Evolutionary conservation across 2,797 vertebrate species (phyloP).

Genomic region (Mergus octosetaceus): DNA sequence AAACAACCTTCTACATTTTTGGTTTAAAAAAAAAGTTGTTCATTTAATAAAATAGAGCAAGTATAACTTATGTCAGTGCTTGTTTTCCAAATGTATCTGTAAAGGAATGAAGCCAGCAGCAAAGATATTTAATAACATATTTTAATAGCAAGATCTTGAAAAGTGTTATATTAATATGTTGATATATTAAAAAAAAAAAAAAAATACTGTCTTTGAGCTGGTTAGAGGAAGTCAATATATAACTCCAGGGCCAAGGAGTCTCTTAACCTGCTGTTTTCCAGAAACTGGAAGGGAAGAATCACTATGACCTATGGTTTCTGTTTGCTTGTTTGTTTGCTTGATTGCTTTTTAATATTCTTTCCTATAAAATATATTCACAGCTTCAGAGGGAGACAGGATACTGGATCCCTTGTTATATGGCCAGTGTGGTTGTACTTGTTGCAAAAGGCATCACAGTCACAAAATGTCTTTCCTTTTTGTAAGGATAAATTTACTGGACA

Average conservation of each 20-base stretch:
- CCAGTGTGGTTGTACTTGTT: neutral
- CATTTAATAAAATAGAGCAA: neutral
- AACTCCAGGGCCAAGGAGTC: neutral
- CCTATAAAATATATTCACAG: accelerated
- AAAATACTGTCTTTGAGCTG: neutral
- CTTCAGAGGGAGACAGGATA: neutral
- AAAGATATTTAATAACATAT: neutral
- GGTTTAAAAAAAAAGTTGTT: neutral
- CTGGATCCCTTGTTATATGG: neutral
- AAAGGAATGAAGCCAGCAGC: neutral
- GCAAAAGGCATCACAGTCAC: neutral
- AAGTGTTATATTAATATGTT: neutral
- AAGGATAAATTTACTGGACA: neutral
- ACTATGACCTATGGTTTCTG: neutral
- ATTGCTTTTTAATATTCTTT: neutral
- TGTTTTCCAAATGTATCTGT: neutral
- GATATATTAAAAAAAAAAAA: neutral
- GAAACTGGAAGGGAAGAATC: neutral
- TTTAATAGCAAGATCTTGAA: neutral
- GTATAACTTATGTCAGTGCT: neutral
- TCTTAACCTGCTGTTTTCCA: neutral
- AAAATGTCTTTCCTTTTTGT: neutral
- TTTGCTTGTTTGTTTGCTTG: neutral
- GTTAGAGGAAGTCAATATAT: neutral
- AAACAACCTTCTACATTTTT: neutral